Percentiles rank a stretch among this genome's conserved stretches.
Conservation (phyloP, 92 coral and sea anemone species). For the Paramuricea clavata region DNA sequence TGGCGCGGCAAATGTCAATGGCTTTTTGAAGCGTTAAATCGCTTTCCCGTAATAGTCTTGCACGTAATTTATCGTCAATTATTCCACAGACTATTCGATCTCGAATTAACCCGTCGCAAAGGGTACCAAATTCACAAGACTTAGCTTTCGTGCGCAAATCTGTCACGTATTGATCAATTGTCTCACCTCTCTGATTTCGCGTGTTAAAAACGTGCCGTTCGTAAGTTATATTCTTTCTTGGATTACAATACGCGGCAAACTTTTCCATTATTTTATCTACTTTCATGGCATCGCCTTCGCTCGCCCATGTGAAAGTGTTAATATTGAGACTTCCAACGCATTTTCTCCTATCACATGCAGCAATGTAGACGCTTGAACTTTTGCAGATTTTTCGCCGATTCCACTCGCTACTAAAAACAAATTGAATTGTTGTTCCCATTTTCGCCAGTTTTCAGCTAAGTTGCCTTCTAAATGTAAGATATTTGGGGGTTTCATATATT, state of each 20-base stretch:
- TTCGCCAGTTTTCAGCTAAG: constrained; percentile 49
- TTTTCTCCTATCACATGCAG: constrained; percentile 48
- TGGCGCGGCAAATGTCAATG: neutral
- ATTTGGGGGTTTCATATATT: neutral
- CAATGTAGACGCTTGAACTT: constrained; percentile 42
- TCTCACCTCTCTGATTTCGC: neutral
- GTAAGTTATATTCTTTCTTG: neutral
- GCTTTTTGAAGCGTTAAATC: neutral
- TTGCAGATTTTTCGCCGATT: constrained; percentile 4
- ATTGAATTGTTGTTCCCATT: neutral
- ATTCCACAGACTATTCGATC: neutral
- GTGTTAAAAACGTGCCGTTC: constrained; percentile 8
- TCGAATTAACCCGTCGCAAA: neutral
- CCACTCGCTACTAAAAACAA: neutral
- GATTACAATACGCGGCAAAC: neutral
- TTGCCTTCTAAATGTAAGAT: constrained; percentile 48
- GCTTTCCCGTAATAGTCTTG: neutral
- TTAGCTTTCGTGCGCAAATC: neutral
- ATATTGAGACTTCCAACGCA: constrained; percentile 18
- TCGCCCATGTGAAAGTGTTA: neutral
- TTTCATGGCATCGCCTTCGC: neutral
- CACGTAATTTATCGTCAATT: neutral
- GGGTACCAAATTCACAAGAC: neutral
- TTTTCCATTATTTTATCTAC: neutral
- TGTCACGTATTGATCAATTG: neutral